Conservation (phyloP, 2,797 vertebrate species). For the Muscicapa comitata region DNA sequence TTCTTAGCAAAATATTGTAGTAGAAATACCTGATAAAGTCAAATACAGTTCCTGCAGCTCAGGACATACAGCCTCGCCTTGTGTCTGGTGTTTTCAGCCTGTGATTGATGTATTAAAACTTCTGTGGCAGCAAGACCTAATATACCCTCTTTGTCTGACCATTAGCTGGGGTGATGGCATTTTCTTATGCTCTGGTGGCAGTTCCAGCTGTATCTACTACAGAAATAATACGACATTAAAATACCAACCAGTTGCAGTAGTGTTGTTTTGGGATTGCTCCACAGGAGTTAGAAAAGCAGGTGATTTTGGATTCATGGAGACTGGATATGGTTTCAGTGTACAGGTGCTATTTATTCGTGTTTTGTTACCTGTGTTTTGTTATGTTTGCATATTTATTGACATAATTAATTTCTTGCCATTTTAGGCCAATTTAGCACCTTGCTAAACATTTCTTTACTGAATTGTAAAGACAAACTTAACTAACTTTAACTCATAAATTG, state of each 20-base stretch:
- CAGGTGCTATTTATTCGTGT: not conserved
- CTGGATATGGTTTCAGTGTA: not conserved
- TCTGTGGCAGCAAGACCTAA: not conserved
- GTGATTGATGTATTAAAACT: not conserved
- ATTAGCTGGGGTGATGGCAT: not conserved
- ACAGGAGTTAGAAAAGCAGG: not conserved
- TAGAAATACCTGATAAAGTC: not conserved
- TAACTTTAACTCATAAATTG: not conserved
- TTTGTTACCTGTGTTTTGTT: not conserved
- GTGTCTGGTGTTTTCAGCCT: not conserved
- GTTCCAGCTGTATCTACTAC: not conserved
- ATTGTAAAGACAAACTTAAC: not conserved
- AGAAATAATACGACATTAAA: not conserved
- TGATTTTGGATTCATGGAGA: not conserved
- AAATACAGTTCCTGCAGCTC: not conserved
- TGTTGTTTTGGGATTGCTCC: not conserved
- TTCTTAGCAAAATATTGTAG: not conserved
- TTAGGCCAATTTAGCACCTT: not conserved
- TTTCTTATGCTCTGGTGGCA: not conserved
- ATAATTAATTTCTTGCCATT: not conserved
- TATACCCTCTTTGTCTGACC: not conserved
- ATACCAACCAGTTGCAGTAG: not conserved
- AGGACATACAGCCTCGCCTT: fast-evolving
- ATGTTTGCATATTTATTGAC: not conserved
- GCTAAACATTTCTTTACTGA: not conserved